phyloP scores from a whole-genome alignment of 2,113 vertebrate genomes.

The Peromyscus californicus region DNA sequence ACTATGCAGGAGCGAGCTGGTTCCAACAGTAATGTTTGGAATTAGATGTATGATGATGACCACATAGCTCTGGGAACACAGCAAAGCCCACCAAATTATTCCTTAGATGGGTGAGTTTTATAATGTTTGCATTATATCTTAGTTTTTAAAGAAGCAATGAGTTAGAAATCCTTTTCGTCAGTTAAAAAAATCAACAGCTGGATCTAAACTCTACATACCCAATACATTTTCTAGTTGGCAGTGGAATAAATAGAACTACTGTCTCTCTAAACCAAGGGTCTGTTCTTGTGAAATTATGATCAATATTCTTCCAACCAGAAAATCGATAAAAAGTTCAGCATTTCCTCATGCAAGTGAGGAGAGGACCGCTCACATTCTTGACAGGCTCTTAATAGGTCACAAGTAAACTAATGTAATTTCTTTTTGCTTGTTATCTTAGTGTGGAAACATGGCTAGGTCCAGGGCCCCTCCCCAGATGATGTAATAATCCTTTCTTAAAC shows the following conservation, averaged over 20 bases:
- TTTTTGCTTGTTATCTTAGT: not conserved
- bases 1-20: too few relatives aligned
- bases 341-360: not conserved
- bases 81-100: not conserved
- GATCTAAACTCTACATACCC: not conserved
- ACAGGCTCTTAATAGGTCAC: not conserved
- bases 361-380: not conserved
- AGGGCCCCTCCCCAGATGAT: not conserved
- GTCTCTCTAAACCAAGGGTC: not conserved
- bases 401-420: not conserved
- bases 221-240: not conserved
- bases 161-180: not conserved
- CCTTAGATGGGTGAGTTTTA: not conserved
- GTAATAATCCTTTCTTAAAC: not conserved
- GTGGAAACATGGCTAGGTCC: not conserved
- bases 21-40: not conserved
- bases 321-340: slow-evolving; percentile 1
- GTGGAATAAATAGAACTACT: not conserved
- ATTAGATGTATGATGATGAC: not conserved
- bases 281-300: slow-evolving; percentile 35
- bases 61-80: not conserved
- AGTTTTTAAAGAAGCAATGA: not conserved
- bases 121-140: not conserved
- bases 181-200: not conserved
- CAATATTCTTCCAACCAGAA: not conserved